Evolutionary conservation across 1,140 invertebrate species (phyloP).

Genomic region (Dermatophagoides farinae): DNA sequence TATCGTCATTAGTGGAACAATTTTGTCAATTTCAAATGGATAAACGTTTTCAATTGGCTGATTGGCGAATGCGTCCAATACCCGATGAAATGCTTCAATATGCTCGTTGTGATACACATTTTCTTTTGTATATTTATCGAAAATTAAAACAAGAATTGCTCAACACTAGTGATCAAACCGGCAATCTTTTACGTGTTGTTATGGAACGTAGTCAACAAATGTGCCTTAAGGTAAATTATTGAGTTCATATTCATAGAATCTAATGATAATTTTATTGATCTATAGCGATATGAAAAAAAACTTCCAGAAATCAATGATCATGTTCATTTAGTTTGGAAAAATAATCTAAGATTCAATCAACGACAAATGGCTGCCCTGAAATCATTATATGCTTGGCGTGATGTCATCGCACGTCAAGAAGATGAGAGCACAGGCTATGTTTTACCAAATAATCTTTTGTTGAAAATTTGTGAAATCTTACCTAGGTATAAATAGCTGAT

Average conservation of each 20-base stretch:
- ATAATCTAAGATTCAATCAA: conserved; percentile 59
- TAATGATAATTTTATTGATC: not conserved
- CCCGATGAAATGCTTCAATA: conserved; percentile 62
- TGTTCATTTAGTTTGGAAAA: conserved; percentile 49
- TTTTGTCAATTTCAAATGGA: conserved; percentile 60
- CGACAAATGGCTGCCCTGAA: conserved; percentile 61
- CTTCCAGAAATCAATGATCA: conserved; percentile 47
- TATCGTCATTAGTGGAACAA: conserved; percentile 52
- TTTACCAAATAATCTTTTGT: conserved; percentile 26
- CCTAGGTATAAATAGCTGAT: conserved; percentile 38
- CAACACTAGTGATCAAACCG: conserved; percentile 40
- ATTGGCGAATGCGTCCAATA: conserved; percentile 86
- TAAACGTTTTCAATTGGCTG: conserved; percentile 79
- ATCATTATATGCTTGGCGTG: conserved; percentile 69
- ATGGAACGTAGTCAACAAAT: conserved; percentile 46
- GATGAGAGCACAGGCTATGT: conserved; percentile 55
- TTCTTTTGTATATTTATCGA: conserved; percentile 78
- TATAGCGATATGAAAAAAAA: conserved; percentile 59
- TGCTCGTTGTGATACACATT: conserved; percentile 85
- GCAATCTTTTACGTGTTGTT: conserved; percentile 45
- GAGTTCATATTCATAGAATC: not conserved
- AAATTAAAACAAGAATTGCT: conserved; percentile 54
- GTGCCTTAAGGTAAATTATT: conserved; percentile 32
- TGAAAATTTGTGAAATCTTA: conserved; percentile 68
- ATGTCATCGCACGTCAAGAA: conserved; percentile 53